These are phyloP conservation scores for Cebus imitator DNA, from an alignment of 2,113 vertebrate genomes.

Conservation along the genomic window DNA sequence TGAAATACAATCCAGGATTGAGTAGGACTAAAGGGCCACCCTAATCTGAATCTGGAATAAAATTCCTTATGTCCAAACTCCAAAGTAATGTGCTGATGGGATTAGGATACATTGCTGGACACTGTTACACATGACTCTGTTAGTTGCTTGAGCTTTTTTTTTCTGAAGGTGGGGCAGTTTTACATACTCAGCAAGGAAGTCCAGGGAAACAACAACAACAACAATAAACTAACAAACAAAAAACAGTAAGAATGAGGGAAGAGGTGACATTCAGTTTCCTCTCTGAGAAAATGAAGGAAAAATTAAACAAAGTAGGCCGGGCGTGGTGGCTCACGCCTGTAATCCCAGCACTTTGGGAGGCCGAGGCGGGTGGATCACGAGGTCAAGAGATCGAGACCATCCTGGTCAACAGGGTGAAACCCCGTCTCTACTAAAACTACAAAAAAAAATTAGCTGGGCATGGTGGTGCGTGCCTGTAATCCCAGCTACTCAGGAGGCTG, in stretches of 20 bases:
- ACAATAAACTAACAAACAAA: too few species aligned
- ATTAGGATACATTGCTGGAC: background rate
- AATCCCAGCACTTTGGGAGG: too few species aligned
- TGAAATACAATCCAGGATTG: background rate
- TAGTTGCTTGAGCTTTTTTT: background rate
- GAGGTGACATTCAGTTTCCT: background rate
- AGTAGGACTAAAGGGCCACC: background rate
- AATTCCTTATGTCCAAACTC: background rate
- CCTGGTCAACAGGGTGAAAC: too few species aligned
- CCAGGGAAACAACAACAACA: background rate
- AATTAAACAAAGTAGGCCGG: too few species aligned
- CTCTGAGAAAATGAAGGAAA: background rate
- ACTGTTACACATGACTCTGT: background rate
- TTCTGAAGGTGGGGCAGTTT: background rate
- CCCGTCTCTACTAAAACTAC: too few species aligned
- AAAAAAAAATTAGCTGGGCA: too few species aligned
- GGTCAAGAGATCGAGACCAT: too few species aligned
- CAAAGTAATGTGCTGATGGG: background rate
- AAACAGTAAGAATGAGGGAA: background rate
- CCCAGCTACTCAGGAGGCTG: too few species aligned
- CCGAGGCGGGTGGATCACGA: too few species aligned
- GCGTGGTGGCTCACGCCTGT: too few species aligned
- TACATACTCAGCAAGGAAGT: background rate
- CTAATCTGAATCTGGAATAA: background rate
- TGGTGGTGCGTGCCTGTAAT: too few species aligned